These are phyloP conservation scores for Esox lucius DNA, from an alignment of 2,797 vertebrate genomes.

Conservation along the genomic window DNA sequence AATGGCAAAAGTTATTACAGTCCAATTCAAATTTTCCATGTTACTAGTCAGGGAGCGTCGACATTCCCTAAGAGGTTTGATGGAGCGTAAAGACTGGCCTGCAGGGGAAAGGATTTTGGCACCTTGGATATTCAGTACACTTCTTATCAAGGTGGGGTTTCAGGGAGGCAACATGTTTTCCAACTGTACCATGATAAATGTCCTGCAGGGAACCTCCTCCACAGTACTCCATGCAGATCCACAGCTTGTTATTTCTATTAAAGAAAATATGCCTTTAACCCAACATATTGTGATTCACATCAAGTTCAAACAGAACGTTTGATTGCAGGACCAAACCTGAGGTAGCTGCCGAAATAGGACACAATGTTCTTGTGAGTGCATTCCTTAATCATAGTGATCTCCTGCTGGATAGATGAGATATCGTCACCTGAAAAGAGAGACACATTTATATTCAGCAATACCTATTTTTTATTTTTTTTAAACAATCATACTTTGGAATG, in stretches of 20 bases:
- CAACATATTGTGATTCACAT: background rate
- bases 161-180: background rate
- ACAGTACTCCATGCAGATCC: constrained; percentile 84
- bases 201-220: constrained; percentile 79
- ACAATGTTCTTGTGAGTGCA: constrained; percentile 79
- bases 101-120: too few relatives aligned
- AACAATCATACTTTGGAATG: background rate
- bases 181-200: constrained; percentile 75
- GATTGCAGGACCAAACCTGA: constrained; percentile 71
- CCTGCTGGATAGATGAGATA: constrained; percentile 76
- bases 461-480: too few relatives aligned
- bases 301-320: background rate
- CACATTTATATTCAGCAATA: background rate
- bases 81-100: too few relatives aligned
- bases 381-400: constrained; percentile 78
- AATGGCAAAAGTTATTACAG: too few relatives aligned
- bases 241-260: constrained; percentile 72
- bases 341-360: constrained; percentile 78
- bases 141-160: background rate
- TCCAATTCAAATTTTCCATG: too few relatives aligned
- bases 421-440: constrained; percentile 60
- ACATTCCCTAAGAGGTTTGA: too few relatives aligned
- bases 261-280: background rate
- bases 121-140: background rate
- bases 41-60: too few relatives aligned